phyloP scores from a whole-genome alignment of 2,888 invertebrate species.

The Dynastes hyllus region DNA sequence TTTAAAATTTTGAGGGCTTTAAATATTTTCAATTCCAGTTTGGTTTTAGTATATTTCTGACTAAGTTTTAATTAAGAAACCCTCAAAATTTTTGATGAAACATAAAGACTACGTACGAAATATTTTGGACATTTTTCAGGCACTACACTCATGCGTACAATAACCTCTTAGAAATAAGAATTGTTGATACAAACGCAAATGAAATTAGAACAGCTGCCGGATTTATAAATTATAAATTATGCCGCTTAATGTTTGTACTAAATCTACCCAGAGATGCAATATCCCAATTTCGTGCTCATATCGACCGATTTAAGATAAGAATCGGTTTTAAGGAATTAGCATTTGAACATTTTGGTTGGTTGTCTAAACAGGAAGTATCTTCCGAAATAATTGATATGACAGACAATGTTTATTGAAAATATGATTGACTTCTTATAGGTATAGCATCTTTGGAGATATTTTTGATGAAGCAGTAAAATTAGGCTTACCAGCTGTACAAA shows the following conservation, averaged over 20 bases:
- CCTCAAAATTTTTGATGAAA: too few relatives aligned
- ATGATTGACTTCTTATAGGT: constrained; percentile 66
- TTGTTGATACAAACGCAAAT: constrained; percentile 91
- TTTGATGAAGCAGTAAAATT: constrained; percentile 96
- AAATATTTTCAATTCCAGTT: too few relatives aligned
- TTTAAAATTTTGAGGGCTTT: background rate
- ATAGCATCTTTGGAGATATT: constrained; percentile 91
- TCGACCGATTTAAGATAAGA: constrained; percentile 88
- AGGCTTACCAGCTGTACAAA: constrained; percentile 94
- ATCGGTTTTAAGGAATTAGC: constrained; percentile 88
- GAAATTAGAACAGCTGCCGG: constrained; percentile 97
- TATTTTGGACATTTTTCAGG: constrained; percentile 67
- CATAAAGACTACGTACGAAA: too few relatives aligned
- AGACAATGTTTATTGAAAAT: background rate
- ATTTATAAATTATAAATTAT: constrained; percentile 96
- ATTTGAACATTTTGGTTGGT: constrained; percentile 97
- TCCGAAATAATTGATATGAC: background rate
- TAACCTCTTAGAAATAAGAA: constrained; percentile 89
- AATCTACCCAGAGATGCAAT: constrained; percentile 96
- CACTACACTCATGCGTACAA: constrained; percentile 93
- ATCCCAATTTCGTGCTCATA: constrained; percentile 92
- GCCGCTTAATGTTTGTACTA: constrained; percentile 90
- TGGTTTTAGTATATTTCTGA: too few relatives aligned
- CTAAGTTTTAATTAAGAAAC: too few relatives aligned
- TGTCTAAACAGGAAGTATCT: constrained; percentile 88